phyloP scores from a whole-genome alignment of 2,113 vertebrate genomes.

The Amblyornis subalaris region DNA sequence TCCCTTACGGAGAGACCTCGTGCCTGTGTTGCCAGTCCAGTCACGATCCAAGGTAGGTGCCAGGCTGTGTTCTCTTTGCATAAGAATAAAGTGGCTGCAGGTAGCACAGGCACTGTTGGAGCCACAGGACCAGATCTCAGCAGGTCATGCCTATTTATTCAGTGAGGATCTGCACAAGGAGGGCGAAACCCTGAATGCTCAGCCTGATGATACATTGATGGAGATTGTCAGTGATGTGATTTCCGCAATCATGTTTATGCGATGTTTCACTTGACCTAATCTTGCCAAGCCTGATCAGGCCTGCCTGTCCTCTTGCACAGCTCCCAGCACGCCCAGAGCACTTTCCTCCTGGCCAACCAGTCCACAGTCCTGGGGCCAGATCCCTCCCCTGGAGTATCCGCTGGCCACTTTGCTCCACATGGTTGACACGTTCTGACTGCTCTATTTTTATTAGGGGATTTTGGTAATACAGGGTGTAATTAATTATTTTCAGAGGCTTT shows the following conservation, averaged over 20 bases:
- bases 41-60: not conserved
- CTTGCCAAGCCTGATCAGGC: not conserved
- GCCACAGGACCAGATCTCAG: not conserved
- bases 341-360: not conserved
- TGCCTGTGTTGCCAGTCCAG: not conserved
- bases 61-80: not conserved
- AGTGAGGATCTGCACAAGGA: not conserved
- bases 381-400: not conserved
- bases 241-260: not conserved
- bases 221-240: not conserved
- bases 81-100: not conserved
- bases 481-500: not conserved
- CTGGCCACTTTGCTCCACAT: not conserved
- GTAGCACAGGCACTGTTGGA: not conserved
- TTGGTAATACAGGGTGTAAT: not conserved
- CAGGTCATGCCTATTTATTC: not conserved
- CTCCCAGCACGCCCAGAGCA: not conserved
- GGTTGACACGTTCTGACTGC: not conserved
- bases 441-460: not conserved
- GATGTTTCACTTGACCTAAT: not conserved
- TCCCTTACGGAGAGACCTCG: not conserved
- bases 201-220: not conserved
- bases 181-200: fast-evolving
- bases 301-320: not conserved
- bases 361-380: not conserved